Conservation (phyloP, 1,140 invertebrate genomes). For the Heliconius nattereri region DNA sequence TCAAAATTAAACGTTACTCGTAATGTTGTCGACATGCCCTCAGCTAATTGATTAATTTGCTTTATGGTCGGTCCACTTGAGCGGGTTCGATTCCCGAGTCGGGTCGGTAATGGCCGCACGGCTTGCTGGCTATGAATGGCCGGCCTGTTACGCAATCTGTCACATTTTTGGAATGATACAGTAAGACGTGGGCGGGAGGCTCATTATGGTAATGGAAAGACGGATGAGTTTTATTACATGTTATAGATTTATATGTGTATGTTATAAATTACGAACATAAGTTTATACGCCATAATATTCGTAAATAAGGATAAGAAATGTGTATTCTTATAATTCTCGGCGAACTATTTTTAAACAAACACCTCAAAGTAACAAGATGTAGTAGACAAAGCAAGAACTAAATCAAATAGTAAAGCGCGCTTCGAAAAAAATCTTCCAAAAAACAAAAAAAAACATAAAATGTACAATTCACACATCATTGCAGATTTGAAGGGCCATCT, state of each 20-base stretch:
- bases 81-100: conserved; percentile 65
- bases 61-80: conserved; percentile 76
- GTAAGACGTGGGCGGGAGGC: conserved; percentile 46
- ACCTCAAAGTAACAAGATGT: no score
- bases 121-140: conserved; percentile 64
- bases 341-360: no score
- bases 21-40: conserved; percentile 78
- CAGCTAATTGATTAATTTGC: conserved; percentile 80
- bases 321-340: no score
- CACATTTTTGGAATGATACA: conserved; percentile 68
- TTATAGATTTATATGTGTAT: background rate
- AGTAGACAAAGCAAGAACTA: background rate
- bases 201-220: conserved; percentile 59
- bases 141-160: conserved; percentile 76
- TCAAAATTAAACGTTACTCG: conserved; percentile 76
- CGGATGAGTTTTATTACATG: background rate
- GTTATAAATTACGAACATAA: background rate
- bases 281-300: background rate
- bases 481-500: conserved; percentile 31
- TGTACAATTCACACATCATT: background rate
- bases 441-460: background rate
- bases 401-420: no score
- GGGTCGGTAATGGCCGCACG: conserved; percentile 65
- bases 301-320: no score
- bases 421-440: background rate